Evolutionary conservation across 1,140 invertebrate species (phyloP), one percentile per base, ranked within the genome.

Genomic region (Drosophila ironensis): DNA sequence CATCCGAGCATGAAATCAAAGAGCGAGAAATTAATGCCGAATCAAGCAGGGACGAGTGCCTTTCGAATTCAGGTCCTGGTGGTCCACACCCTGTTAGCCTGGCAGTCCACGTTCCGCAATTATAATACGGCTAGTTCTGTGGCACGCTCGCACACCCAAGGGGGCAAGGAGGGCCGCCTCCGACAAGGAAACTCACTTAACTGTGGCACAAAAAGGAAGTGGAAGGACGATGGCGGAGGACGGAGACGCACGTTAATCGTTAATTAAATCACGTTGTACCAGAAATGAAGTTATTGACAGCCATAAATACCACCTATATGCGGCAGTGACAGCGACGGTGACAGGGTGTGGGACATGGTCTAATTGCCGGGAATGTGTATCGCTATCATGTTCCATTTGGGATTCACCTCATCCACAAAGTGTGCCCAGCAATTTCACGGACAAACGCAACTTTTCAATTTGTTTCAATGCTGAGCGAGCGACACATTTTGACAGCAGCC

Each of bases 221-320:
- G 5, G 11, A 24, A 17, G 8, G 16, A 4, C 3, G 14, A 16
- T 0, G 2, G n/a, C 8, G n/a, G 25, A 0, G 9, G 6, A 2
- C 4, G 7, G n/a, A 37, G 12, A 37, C 30, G 27, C 28, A 48
- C 50, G 48, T 53, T 86, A 67, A 78, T 84, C 80, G 70, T 84
- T 78, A 86, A 84, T 84, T 86, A 86, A 84, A 84, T 84, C 80
- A 84, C 80, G 80, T 84, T 78, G 74, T 67, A 54, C 47, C 53
- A 52, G 64, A 84, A 84, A 86, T 78, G 45, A 84, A 86, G 73
- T 84, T 84, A 84, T 86, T 78, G 80, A 84, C 80, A 67, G 38
- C 54, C 44, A 46, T 45, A 71, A 84, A 70, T 84, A 64, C 38
- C 38, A 35, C n/a, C 28, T 51, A n/a, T n/a, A n/a, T 11, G 41